Conservation (phyloP, 2,888 invertebrate genomes). For the Globia sparganii region DNA sequence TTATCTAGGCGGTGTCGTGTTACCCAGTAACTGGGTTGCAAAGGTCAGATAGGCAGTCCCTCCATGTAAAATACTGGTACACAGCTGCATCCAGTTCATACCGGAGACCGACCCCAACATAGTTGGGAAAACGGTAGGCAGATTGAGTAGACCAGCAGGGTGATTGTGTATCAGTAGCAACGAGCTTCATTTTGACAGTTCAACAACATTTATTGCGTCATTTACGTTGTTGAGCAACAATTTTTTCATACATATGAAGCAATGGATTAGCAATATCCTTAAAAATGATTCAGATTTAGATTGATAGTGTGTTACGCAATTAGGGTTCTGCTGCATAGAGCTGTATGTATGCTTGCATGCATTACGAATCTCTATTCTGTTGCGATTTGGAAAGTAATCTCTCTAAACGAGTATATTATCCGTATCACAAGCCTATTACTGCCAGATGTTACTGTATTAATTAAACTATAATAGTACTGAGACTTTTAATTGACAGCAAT, state of each 20-base stretch:
- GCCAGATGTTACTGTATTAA: too few species aligned
- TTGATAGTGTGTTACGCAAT: background rate
- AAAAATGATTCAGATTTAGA: background rate
- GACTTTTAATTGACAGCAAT: conserved; percentile 23
- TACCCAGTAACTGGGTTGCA: background rate
- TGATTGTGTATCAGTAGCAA: background rate
- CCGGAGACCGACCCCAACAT: background rate
- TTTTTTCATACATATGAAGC: background rate
- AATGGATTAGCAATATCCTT: background rate
- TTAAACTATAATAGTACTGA: conserved; percentile 7
- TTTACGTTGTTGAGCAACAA: background rate
- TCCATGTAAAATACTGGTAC: background rate
- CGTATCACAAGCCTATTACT: background rate
- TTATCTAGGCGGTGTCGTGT: background rate
- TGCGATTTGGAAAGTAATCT: background rate
- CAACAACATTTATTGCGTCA: background rate
- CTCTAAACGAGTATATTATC: background rate
- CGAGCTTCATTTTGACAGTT: background rate
- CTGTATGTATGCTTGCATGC: too few species aligned
- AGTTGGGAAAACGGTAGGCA: background rate
- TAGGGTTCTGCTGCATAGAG: background rate
- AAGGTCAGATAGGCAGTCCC: background rate
- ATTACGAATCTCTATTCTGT: background rate
- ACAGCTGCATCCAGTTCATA: background rate
- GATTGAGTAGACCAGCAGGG: background rate